phyloP scores from a whole-genome alignment of 2,797 vertebrate species.

The Prionace glauca region DNA sequence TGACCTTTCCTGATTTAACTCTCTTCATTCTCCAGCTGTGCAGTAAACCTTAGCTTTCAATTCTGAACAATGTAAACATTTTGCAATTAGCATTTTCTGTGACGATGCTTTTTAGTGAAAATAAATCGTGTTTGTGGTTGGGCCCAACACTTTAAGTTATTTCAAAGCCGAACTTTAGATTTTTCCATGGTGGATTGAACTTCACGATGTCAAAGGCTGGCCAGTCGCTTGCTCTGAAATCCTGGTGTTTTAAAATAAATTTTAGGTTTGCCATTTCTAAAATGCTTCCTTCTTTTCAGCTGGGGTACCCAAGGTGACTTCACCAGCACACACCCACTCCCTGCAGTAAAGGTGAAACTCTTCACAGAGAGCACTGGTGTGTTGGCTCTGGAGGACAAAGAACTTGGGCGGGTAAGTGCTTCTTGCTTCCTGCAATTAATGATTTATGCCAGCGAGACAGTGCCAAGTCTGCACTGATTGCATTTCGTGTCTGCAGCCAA shows the following conservation, averaged over 20 bases:
- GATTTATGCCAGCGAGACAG: neutral
- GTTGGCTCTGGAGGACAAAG: slow-evolving; percentile 92
- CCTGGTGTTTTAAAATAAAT: neutral
- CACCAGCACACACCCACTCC: slow-evolving; percentile 86
- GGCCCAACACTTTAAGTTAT: neutral
- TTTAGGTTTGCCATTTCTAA: neutral
- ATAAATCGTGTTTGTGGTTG: neutral
- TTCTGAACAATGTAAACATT: neutral
- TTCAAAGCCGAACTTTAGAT: neutral
- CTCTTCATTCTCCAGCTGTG: neutral
- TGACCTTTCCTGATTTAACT: slow-evolving; percentile 18
- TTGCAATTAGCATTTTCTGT: neutral
- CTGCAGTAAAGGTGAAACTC: slow-evolving; percentile 94
- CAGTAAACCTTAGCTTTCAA: neutral
- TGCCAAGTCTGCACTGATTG: slow-evolving; percentile 32
- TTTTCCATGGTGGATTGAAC: neutral
- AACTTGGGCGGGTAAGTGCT: slow-evolving; percentile 82
- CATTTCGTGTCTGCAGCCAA: neutral
- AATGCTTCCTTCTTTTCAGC: slow-evolving; percentile 53
- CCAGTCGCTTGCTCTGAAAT: neutral
- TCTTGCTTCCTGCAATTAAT: slow-evolving; percentile 36
- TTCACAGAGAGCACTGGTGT: slow-evolving; percentile 96
- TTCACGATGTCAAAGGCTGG: neutral
- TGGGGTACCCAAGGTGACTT: slow-evolving; percentile 99
- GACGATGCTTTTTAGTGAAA: neutral